phyloP scores from a whole-genome alignment of 2,113 vertebrate species.

The Noturus placidus region DNA sequence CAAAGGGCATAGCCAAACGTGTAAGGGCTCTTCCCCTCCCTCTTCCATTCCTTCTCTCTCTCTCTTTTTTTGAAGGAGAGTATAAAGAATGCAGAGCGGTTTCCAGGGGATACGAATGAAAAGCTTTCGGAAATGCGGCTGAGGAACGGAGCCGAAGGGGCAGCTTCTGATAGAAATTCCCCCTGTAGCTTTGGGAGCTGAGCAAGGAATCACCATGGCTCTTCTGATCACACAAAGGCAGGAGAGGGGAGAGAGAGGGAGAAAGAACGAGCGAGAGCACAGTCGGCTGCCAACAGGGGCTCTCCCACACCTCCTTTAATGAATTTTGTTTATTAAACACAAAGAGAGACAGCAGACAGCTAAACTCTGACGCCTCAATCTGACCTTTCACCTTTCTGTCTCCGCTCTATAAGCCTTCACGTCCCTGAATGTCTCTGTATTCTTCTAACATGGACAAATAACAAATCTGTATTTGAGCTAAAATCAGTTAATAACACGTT shows the following conservation, averaged over 20 bases:
- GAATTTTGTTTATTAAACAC: conserved; percentile 72
- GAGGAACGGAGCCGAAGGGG: conserved; percentile 73
- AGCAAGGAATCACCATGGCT: conserved; percentile 76
- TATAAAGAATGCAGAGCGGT: conserved; percentile 79
- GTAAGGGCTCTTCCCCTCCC: conserved; percentile 60
- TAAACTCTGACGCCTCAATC: conserved; percentile 57
- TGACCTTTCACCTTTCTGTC: conserved; percentile 65
- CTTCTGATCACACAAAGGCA: conserved; percentile 72
- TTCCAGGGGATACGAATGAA: conserved; percentile 84
- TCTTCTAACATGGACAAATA: conserved; percentile 34
- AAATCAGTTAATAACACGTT: not conserved
- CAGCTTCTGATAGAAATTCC: conserved; percentile 77
- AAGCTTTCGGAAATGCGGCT: conserved; percentile 78
- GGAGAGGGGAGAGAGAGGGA: conserved; percentile 57
- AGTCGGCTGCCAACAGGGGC: conserved; percentile 41
- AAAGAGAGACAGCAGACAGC: conserved; percentile 54
- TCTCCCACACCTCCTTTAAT: conserved; percentile 67
- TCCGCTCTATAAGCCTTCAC: conserved; percentile 53
- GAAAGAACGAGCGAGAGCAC: not conserved
- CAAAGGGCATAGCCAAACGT: conserved; percentile 77
- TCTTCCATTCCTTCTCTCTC: not conserved
- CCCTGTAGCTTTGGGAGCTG: conserved; percentile 70
- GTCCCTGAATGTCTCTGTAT: conserved; percentile 30
- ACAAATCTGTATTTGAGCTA: not conserved
- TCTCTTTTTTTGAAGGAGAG: conserved; percentile 67